phyloP scores from a whole-genome alignment of 1,140 invertebrate genomes.

The Formica selysi region DNA sequence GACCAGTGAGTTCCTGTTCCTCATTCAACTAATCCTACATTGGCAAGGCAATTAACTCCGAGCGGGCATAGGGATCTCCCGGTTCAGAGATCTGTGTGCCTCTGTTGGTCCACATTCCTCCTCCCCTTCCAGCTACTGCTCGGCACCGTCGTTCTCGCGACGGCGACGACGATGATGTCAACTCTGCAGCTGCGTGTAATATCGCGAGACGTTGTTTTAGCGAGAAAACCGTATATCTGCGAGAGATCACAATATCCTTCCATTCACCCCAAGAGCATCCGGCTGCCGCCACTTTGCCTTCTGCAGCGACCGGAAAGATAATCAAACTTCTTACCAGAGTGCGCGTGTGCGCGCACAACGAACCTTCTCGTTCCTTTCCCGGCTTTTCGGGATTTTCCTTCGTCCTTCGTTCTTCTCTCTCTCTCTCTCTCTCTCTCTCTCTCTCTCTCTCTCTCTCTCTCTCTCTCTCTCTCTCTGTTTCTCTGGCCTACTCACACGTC shows the following conservation, averaged over 20 bases:
- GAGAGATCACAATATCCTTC: constrained; percentile 74
- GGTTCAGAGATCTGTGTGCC: constrained; percentile 69
- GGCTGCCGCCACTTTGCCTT: constrained; percentile 53
- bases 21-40: constrained; percentile 77
- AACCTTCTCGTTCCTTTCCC: constrained; percentile 23
- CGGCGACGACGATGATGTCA: background rate
- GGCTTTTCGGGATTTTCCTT: constrained; percentile 27
- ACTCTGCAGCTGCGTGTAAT: constrained; percentile 67
- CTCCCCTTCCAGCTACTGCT: constrained; percentile 15
- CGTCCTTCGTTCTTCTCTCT: background rate
- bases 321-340: constrained; percentile 70
- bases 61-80: constrained; percentile 69
- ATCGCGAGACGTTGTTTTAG: constrained; percentile 62
- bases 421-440: background rate
- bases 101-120: constrained; percentile 28
- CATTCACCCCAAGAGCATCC: constrained; percentile 63
- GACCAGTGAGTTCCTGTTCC: constrained; percentile 67
- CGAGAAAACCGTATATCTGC: constrained; percentile 66
- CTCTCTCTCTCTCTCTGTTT: background rate
- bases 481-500: background rate
- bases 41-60: constrained; percentile 81
- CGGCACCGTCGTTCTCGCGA: constrained; percentile 32
- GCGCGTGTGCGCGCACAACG: constrained; percentile 7
- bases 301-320: constrained; percentile 65
- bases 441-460: background rate